A percentile compares a stretch with the other conserved stretches of the same genome.
phyloP scores from a whole-genome alignment of 2,797 vertebrate species.

The Sebastes nivosus region DNA sequence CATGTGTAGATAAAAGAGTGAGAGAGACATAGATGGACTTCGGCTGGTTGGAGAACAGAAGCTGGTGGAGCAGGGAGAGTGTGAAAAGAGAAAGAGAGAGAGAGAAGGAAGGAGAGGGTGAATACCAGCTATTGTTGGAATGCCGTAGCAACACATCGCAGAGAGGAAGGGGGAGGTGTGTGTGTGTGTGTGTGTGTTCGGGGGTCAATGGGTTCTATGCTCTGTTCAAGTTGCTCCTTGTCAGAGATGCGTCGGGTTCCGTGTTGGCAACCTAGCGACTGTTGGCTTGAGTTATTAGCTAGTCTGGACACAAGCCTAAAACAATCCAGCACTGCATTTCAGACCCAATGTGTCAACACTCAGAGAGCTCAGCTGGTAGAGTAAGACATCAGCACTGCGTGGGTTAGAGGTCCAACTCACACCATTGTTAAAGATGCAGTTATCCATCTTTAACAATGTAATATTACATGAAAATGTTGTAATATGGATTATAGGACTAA shows the following conservation, averaged over 20 bases:
- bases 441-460: too few relatives aligned
- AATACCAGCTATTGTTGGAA: constrained; percentile 82
- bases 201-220: constrained; percentile 67
- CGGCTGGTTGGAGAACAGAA: constrained; percentile 50
- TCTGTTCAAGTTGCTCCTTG: constrained; percentile 42
- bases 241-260: constrained; percentile 37
- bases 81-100: constrained; percentile 31
- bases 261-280: constrained; percentile 45
- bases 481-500: not conserved
- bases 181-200: constrained; percentile 19
- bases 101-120: constrained; percentile 47
- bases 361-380: not conserved
- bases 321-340: constrained; percentile 35
- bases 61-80: constrained; percentile 26
- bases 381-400: constrained; percentile 3
- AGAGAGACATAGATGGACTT: constrained; percentile 65
- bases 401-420: constrained; percentile 1
- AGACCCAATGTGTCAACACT: constrained; percentile 31
- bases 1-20: constrained; percentile 49
- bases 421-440: not conserved
- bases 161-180: constrained; percentile 55
- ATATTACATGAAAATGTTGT: not conserved
- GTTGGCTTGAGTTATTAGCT: constrained; percentile 53
- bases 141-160: constrained; percentile 68
- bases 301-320: constrained; percentile 43